phyloP scores from a whole-genome alignment of 2,113 vertebrate species.

The Hylia prasina region DNA sequence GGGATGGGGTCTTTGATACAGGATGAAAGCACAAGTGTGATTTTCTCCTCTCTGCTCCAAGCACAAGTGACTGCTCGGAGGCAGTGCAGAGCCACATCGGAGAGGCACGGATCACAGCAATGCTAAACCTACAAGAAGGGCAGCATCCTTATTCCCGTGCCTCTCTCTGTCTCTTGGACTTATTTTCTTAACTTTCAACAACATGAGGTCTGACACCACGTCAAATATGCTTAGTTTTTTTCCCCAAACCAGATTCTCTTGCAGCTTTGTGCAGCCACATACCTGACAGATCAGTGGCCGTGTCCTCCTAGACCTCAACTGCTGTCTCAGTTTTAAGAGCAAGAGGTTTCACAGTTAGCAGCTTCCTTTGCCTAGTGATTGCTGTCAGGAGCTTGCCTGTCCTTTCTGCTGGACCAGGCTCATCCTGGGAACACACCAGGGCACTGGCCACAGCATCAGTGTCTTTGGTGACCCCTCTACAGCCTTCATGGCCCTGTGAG shows the following conservation, averaged over 20 bases:
- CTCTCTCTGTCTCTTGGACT: background rate
- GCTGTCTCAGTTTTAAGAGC: background rate
- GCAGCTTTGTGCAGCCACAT: background rate
- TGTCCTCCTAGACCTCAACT: background rate
- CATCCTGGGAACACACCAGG: background rate
- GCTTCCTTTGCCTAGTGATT: background rate
- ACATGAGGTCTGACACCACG: background rate
- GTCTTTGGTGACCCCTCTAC: background rate
- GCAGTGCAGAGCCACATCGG: rapidly evolving
- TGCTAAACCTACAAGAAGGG: background rate
- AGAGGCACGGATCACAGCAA: background rate
- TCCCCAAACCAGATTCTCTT: background rate
- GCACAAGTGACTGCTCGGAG: background rate
- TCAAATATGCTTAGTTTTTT: background rate
- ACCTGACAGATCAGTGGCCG: background rate
- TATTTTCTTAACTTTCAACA: background rate
- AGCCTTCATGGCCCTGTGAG: rapidly evolving
- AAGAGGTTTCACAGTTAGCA: background rate
- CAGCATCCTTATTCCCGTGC: background rate
- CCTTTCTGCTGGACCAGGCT: background rate
- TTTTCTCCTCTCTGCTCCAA: background rate
- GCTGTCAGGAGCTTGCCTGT: background rate
- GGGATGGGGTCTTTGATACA: background rate
- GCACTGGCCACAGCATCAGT: background rate
- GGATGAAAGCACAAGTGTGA: background rate